Evolutionary conservation across 2,888 invertebrate genomes (phyloP).

Genomic region (Priocnemis perturbator): DNA sequence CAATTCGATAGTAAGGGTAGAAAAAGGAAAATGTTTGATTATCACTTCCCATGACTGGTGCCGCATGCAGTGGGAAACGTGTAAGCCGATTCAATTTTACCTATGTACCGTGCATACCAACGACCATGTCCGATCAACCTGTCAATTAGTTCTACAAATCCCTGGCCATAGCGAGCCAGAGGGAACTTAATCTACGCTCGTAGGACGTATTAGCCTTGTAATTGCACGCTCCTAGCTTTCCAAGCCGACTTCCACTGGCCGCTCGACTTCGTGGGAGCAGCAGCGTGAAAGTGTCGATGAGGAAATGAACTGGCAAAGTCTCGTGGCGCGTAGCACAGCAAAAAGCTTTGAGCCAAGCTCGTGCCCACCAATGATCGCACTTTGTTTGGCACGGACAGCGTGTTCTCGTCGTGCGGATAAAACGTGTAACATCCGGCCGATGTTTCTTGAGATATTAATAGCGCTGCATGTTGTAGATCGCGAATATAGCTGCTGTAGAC

Average conservation of each 20-base stretch:
- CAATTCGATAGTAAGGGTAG: too few relatives aligned
- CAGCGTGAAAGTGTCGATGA: conserved; percentile 44
- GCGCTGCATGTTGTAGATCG: too few relatives aligned
- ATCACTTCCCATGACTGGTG: too few relatives aligned
- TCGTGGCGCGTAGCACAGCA: neutral
- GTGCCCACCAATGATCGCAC: neutral
- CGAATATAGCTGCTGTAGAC: too few relatives aligned
- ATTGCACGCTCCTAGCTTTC: conserved; percentile 46
- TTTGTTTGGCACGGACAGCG: too few relatives aligned
- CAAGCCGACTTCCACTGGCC: conserved; percentile 19
- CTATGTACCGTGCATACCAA: neutral
- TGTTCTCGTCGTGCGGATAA: too few relatives aligned
- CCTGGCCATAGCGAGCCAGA: conserved; percentile 23
- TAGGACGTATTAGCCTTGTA: conserved; percentile 46
- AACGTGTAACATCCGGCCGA: too few relatives aligned
- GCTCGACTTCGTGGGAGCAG: conserved; percentile 29
- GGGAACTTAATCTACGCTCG: conserved; percentile 43
- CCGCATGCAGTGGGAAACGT: conserved; percentile 16
- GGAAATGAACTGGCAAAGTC: neutral
- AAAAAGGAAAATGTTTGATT: too few relatives aligned
- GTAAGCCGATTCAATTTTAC: conserved; percentile 11
- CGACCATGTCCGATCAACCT: conserved; percentile 5
- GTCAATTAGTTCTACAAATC: conserved; percentile 43
- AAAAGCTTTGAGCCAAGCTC: neutral
- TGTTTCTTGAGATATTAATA: too few relatives aligned